Conservation (phyloP, 2,113 vertebrate species). For the Laticauda laticaudata region DNA sequence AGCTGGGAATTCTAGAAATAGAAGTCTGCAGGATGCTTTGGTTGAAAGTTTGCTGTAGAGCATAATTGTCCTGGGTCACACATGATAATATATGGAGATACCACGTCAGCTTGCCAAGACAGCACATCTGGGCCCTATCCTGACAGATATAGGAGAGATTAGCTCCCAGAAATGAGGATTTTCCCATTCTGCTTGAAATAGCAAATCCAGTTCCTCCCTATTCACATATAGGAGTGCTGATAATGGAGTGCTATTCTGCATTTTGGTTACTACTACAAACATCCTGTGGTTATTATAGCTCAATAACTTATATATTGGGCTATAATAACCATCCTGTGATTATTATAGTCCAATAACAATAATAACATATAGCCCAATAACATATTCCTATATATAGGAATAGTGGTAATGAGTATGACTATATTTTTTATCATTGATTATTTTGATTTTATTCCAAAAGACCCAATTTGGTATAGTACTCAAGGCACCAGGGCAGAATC, state of each 20-base stretch:
- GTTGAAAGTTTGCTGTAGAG: background rate
- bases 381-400: background rate
- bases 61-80: background rate
- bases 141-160: background rate
- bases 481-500: no score
- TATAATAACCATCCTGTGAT: background rate
- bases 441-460: background rate
- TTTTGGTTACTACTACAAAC: background rate
- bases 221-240: background rate
- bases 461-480: background rate
- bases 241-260: background rate
- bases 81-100: background rate
- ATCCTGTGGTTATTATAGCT: background rate
- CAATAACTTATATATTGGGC: background rate
- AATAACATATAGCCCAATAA: background rate
- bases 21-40: background rate
- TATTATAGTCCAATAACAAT: background rate
- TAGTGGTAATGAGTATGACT: background rate
- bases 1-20: background rate
- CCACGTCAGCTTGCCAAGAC: background rate
- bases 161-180: background rate
- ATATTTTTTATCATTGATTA: background rate
- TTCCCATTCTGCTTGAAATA: background rate
- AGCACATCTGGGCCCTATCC: background rate
- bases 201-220: background rate